Percentiles rank a stretch among this genome's conserved stretches.
Evolutionary conservation across 2,888 invertebrate species (phyloP).

Genomic region (Stratiomys singularior): DNA sequence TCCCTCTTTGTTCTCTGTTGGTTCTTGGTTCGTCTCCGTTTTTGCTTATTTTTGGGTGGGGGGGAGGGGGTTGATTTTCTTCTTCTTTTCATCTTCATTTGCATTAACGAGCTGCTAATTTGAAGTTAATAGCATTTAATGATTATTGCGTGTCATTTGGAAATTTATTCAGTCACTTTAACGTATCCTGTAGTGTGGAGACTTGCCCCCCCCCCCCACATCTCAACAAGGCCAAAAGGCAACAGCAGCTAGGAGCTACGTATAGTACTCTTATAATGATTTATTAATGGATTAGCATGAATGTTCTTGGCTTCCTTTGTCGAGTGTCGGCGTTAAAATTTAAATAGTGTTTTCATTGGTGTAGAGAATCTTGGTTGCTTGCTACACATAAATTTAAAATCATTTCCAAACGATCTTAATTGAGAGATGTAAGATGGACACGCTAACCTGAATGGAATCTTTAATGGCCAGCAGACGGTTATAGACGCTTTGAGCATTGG

Average conservation of each 20-base stretch:
- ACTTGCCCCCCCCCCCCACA: not conserved
- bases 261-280: not conserved
- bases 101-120: conserved; percentile 46
- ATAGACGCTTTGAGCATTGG: too few species aligned
- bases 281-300: conserved; percentile 12
- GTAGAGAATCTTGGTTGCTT: not conserved
- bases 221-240: not conserved
- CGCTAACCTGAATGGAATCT: not conserved
- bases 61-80: not conserved
- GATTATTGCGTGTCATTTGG: conserved; percentile 43
- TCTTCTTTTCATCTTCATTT: not conserved
- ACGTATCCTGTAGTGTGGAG: not conserved
- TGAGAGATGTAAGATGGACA: not conserved
- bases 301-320: not conserved
- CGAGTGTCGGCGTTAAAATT: not conserved
- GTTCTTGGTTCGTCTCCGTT: too few species aligned
- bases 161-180: conserved; percentile 39
- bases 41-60: too few species aligned
- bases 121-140: conserved; percentile 48
- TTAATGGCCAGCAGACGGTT: not conserved
- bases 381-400: not conserved
- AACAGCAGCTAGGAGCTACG: not conserved
- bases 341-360: too few species aligned
- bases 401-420: not conserved
- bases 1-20: too few species aligned